These are phyloP conservation scores for Cantharis flavilabris DNA, from an alignment of 2,888 invertebrate species.

Conservation along the genomic window DNA sequence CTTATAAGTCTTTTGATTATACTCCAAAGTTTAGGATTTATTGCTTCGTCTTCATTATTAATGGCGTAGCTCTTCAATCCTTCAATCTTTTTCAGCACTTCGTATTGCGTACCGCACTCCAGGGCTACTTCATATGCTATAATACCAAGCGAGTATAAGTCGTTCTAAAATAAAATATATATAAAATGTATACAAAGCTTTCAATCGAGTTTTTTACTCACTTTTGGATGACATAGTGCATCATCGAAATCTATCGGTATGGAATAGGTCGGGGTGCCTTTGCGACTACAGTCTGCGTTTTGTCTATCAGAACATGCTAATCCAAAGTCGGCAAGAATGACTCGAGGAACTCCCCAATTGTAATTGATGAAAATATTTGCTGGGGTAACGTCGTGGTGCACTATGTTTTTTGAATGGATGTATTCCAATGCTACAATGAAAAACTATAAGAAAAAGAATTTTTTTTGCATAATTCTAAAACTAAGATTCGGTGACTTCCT, in stretches of 20 bases:
- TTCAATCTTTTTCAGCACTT: neutral
- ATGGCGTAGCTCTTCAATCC: neutral
- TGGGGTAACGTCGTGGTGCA: neutral
- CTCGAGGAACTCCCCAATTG: neutral
- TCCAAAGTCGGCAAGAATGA: neutral
- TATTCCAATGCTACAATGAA: neutral
- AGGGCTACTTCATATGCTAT: neutral
- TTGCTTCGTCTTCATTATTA: neutral
- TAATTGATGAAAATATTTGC: neutral
- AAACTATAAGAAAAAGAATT: too few relatives aligned
- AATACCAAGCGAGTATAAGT: neutral
- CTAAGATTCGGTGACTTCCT: too few relatives aligned
- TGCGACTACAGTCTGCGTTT: neutral
- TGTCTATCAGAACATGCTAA: neutral
- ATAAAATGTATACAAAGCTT: neutral
- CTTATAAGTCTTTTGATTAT: neutral
- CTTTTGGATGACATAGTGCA: neutral
- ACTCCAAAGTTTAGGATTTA: neutral
- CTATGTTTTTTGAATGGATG: neutral
- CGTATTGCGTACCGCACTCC: neutral
- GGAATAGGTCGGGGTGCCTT: neutral
- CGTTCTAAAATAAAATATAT: neutral
- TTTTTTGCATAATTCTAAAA: too few relatives aligned
- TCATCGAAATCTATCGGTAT: neutral
- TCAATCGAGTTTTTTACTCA: neutral